Evolutionary conservation across 2,888 invertebrate species (phyloP).

Genomic region (Agonopterix arenella): DNA sequence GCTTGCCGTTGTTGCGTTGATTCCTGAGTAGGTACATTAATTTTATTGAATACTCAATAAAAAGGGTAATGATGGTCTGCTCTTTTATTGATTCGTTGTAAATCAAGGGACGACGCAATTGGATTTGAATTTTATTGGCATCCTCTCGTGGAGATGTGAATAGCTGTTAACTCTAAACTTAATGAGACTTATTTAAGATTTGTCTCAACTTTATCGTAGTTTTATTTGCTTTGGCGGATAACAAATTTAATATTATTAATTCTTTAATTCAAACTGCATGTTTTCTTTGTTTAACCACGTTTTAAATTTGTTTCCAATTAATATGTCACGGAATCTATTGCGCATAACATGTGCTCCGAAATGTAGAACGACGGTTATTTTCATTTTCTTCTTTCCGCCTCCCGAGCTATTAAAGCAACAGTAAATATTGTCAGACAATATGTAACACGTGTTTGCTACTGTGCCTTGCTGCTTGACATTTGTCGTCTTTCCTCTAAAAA

Average conservation of each 20-base stretch:
- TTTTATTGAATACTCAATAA: conserved; percentile 71
- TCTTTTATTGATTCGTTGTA: conserved; percentile 73
- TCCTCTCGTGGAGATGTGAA: conserved; percentile 52
- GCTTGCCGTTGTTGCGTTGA: conserved; percentile 35
- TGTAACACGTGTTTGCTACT: conserved; percentile 70
- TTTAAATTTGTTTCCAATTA: conserved; percentile 42
- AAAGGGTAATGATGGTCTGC: conserved; percentile 68
- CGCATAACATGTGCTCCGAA: conserved; percentile 45
- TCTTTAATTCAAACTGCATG: conserved; percentile 6
- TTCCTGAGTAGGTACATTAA: conserved; percentile 54
- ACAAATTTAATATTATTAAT: background rate
- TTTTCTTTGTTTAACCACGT: conserved; percentile 10
- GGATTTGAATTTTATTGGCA: conserved; percentile 69
- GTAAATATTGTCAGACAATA: conserved; percentile 73
- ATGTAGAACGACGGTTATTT: conserved; percentile 49
- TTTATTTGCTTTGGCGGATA: background rate
- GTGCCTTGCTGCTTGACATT: conserved; percentile 62
- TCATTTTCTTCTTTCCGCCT: conserved; percentile 52
- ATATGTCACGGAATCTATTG: conserved; percentile 31
- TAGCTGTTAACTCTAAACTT: conserved; percentile 51
- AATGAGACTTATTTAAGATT: conserved; percentile 38
- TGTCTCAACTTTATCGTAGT: conserved; percentile 10
- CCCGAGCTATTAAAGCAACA: conserved; percentile 63
- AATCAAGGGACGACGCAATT: conserved; percentile 69
- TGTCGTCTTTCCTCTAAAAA: conserved; percentile 68